Conservation (phyloP, 2,888 invertebrate species). For the Ethmia dodecea region DNA sequence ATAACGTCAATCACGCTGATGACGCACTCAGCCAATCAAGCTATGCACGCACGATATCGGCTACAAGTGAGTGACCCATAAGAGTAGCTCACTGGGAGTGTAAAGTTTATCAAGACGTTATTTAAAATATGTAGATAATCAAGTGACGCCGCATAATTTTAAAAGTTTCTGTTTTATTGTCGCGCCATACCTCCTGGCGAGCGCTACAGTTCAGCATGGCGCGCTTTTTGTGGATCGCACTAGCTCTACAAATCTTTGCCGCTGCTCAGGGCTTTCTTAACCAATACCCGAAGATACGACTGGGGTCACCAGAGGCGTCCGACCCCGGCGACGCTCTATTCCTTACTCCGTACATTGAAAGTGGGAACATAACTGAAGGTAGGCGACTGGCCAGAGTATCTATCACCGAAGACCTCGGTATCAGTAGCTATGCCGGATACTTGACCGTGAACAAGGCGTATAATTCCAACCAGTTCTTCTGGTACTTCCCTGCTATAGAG, state of each 20-base stretch:
- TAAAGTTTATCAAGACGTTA: too few relatives aligned
- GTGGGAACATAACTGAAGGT: constrained; percentile 83
- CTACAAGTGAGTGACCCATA: too few relatives aligned
- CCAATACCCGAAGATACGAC: constrained; percentile 48
- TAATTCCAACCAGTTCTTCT: constrained; percentile 92
- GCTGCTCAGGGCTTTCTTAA: constrained; percentile 43
- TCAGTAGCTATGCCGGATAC: constrained; percentile 87
- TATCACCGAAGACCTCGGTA: constrained; percentile 75
- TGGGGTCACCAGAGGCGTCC: constrained; percentile 43
- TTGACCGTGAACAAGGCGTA: constrained; percentile 88
- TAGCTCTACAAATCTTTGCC: constrained; percentile 32
- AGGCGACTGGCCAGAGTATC: constrained; percentile 73
- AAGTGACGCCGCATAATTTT: too few relatives aligned
- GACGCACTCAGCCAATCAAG: too few relatives aligned
- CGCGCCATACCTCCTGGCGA: too few relatives aligned
- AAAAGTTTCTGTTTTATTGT: too few relatives aligned
- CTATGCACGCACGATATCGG: too few relatives aligned
- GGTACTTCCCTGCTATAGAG: constrained; percentile 90
- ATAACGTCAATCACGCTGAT: too few relatives aligned
- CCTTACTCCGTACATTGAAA: constrained; percentile 85
- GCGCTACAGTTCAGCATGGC: too few relatives aligned
- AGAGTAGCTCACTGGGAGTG: too few relatives aligned
- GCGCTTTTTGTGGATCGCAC: constrained; percentile 25
- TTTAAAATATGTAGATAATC: too few relatives aligned
- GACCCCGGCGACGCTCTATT: constrained; percentile 81